Evolutionary conservation across 2,888 invertebrate genomes (phyloP).

Genomic region (Polyommatus iphigenia): DNA sequence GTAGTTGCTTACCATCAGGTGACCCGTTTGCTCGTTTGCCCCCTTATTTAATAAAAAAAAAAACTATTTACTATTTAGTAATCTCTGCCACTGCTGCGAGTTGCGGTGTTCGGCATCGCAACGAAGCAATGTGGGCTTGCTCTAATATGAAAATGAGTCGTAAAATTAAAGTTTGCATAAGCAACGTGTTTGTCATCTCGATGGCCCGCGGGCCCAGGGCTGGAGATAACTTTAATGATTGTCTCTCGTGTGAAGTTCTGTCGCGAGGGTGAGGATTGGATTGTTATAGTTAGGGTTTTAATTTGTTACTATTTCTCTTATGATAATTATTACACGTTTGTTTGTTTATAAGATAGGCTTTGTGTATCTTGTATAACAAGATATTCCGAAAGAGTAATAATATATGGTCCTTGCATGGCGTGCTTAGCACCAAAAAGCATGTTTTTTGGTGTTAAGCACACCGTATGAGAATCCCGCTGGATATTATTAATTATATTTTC

Average conservation of each 20-base stretch:
- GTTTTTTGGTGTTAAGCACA: no score
- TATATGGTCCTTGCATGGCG: neutral
- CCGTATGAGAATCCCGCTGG: no score
- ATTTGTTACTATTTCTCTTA: neutral
- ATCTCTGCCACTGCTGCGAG: neutral
- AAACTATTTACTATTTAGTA: no score
- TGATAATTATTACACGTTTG: no score
- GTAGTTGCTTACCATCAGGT: no score
- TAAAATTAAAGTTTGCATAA: slow-evolving; percentile 45
- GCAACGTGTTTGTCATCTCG: slow-evolving; percentile 42
- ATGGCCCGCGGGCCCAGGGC: slow-evolving; percentile 43
- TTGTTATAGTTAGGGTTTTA: neutral
- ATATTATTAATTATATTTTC: no score
- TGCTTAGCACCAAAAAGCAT: neutral
- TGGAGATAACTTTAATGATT: slow-evolving; percentile 47
- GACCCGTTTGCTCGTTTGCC: no score
- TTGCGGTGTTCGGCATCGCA: neutral
- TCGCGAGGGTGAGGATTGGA: neutral
- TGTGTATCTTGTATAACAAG: neutral
- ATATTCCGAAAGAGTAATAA: neutral
- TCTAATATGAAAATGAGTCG: slow-evolving; percentile 41
- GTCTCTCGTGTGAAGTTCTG: slow-evolving; percentile 37
- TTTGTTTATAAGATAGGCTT: neutral
- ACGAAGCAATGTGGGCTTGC: neutral
- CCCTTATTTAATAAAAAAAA: no score